phyloP scores from a whole-genome alignment of 2,113 vertebrate genomes.

The Carettochelys insculpta region DNA sequence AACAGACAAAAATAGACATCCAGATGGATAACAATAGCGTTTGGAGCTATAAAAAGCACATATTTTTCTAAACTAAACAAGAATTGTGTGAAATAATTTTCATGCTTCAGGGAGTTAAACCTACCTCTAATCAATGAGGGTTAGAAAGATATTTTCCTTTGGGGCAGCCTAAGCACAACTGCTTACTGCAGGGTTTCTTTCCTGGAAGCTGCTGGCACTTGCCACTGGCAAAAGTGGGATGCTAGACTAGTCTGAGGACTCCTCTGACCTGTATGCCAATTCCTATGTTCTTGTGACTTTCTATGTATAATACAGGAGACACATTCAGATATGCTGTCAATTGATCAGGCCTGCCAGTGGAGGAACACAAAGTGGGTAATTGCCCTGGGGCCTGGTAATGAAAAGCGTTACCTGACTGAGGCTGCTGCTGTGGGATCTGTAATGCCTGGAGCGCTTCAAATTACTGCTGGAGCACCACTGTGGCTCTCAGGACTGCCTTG shows the following conservation, averaged over 20 bases:
- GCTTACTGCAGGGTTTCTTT: not conserved
- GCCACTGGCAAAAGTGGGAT: accelerated
- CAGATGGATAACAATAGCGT: not conserved
- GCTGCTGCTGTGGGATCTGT: no score
- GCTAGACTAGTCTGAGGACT: not conserved
- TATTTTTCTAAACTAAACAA: not conserved
- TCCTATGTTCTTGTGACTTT: not conserved
- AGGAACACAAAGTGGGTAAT: no score
- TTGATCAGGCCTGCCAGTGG: no score
- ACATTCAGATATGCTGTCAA: not conserved
- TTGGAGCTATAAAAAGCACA: not conserved
- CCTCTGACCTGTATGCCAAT: accelerated
- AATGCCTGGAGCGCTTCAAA: no score
- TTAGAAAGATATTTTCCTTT: not conserved
- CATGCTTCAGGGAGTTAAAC: not conserved
- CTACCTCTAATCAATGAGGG: not conserved
- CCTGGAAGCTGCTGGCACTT: not conserved
- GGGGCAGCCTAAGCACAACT: not conserved
- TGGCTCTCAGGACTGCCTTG: no score
- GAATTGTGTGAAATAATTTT: not conserved
- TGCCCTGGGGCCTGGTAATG: no score
- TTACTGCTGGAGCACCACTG: no score
- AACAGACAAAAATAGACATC: not conserved
- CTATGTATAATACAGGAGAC: not conserved
- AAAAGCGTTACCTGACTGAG: no score